Evolutionary conservation across 2,888 invertebrate genomes (phyloP), one percentile per base, ranked within the genome.

Genomic region (Steromphala cineraria): DNA sequence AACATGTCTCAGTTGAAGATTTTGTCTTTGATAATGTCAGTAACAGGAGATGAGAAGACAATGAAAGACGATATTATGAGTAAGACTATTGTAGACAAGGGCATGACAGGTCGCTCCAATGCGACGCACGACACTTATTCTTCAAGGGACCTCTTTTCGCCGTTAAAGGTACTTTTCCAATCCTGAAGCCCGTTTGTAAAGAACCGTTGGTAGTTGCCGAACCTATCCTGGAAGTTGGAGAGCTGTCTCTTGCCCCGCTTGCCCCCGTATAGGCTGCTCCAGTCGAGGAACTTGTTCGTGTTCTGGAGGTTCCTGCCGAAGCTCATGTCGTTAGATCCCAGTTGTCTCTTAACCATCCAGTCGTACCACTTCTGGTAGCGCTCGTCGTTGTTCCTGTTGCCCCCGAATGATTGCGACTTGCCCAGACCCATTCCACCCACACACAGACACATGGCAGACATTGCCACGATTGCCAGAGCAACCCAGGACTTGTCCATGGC

Each of bases 141-240:
- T 24, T 62, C 62, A 7, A 28, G 62, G 24, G 62, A 24, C 17
- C 77, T 62, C 76, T 83, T 82, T 5, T 53, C 36, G n/a, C 83
- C 81, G 53, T 75, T 78, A 67, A 80, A 83, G 17, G 85, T 82
- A 52, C 77, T 80, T 46, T 81, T 82, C 85, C 85, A 85, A 80
- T 85, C 85, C 56, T 85, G 85, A 2, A 85, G 80, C n/a, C 83
- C 85, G 75, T 84, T 80, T 31, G 83, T 82, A 53, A 83, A 85
- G 80, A 80, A 82, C 13, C 78, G 55, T 31, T 78, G 77, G 78
- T 75, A 80, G 80, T 76, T 71, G 46, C 81, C 83, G 55, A 81
- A 83, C 53, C 80, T 19, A 24, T 56, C 56, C 10, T 46, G 80
- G 7, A 56, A 75, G 8, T 52, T 28, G 17, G 56, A 56, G 17